phyloP scores from a whole-genome alignment of 1,140 invertebrate genomes.

The Heliconius nattereri region DNA sequence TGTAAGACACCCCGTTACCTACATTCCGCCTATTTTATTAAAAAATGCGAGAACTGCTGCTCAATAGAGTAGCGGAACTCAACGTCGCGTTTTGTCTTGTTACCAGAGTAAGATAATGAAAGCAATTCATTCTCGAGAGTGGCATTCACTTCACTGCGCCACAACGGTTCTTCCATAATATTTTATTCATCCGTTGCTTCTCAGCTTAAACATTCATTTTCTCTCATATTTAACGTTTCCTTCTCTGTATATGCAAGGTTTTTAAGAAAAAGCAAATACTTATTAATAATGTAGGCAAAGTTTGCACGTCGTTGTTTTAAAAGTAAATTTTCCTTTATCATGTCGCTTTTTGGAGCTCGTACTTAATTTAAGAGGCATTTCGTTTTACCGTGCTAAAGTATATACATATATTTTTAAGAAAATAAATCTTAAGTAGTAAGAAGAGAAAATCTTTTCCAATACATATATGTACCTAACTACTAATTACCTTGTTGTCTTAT shows the following conservation, averaged over 20 bases:
- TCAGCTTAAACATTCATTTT: background rate
- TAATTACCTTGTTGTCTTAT: background rate
- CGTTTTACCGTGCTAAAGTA: background rate
- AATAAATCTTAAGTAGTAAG: background rate
- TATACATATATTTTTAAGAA: background rate
- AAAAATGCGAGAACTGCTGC: no score
- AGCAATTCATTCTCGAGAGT: no score
- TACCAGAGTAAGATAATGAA: no score
- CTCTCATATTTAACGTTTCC: background rate
- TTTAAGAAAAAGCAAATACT: conserved; percentile 9
- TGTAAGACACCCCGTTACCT: no score
- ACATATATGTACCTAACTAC: no score
- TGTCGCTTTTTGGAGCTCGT: background rate
- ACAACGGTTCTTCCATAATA: background rate
- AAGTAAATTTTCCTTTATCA: conserved; percentile 4
- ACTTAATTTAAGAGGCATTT: background rate
- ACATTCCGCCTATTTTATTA: no score
- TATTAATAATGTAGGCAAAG: conserved; percentile 1
- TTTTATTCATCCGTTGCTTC: background rate
- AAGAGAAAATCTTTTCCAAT: no score
- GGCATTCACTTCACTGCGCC: no score
- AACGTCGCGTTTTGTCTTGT: no score
- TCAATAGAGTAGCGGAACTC: no score
- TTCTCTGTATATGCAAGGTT: background rate
- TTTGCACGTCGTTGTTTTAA: background rate